phyloP scores from a whole-genome alignment of 2,113 vertebrate genomes.

The Oenanthe melanoleuca region DNA sequence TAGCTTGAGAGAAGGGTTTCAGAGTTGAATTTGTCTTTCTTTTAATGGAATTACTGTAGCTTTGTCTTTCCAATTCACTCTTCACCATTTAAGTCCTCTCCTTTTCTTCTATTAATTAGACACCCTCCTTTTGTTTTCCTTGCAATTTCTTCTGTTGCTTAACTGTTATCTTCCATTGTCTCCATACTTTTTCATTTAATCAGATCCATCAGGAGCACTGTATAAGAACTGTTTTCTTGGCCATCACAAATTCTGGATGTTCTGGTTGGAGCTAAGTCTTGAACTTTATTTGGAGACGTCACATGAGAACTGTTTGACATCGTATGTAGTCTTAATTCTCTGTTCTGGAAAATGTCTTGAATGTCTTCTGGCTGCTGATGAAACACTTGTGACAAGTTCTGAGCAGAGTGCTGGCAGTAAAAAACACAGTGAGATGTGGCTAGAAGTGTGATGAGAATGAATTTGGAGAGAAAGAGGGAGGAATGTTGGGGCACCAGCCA shows the following conservation, averaged over 20 bases:
- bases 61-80: not conserved
- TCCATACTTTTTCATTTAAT: slow-evolving; percentile 11
- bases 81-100: not conserved
- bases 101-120: not conserved
- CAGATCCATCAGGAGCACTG: slow-evolving; percentile 3
- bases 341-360: slow-evolving; percentile 2
- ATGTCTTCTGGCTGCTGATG: slow-evolving; percentile 11
- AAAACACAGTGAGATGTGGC: not conserved
- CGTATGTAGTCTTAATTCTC: not conserved
- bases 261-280: slow-evolving; percentile 25
- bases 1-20: not conserved
- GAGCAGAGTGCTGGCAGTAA: not conserved
- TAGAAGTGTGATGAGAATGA: not conserved
- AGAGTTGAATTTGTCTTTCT: not conserved
- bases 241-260: not conserved
- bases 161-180: not conserved
- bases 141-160: not conserved
- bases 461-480: not conserved
- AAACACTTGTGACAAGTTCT: not conserved
- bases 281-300: not conserved
- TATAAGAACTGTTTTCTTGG: slow-evolving; percentile 13
- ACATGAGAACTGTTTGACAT: not conserved
- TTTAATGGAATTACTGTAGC: not conserved
- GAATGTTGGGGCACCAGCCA: not conserved
- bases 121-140: not conserved